A percentile compares a stretch with the other conserved stretches of the same genome.
Conservation (phyloP, 1,140 invertebrate species). For the Pseudachorutes palmiensis region DNA sequence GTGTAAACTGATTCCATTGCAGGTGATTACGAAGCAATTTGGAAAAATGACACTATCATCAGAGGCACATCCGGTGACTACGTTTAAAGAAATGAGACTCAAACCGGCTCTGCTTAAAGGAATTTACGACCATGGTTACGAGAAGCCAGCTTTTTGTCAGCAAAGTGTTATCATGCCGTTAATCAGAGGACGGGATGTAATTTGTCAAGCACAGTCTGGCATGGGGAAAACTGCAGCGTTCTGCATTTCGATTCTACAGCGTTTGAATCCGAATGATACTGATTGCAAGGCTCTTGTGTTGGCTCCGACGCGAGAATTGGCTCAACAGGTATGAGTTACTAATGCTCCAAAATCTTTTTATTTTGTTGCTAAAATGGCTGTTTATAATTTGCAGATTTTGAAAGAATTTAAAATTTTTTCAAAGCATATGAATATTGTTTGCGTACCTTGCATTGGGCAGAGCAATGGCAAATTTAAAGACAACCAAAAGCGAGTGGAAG, state of each 20-base stretch:
- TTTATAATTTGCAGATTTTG: neutral
- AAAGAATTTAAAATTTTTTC: neutral
- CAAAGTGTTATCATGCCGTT: no score
- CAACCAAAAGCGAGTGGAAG: neutral
- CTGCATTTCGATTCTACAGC: constrained; percentile 12
- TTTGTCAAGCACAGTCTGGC: constrained; percentile 27
- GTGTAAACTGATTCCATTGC: no score
- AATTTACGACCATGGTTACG: no score
- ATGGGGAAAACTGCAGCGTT: constrained; percentile 27
- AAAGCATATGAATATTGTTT: neutral
- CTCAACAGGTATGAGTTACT: constrained; percentile 82
- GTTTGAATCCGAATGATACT: neutral
- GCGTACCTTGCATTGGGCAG: constrained; percentile 1
- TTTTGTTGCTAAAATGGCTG: neutral
- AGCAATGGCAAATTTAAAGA: neutral
- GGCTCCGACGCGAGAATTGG: constrained; percentile 87
- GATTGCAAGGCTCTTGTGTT: constrained; percentile 60
- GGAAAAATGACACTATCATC: no score
- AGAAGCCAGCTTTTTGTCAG: no score
- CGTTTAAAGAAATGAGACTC: no score
- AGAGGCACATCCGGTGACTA: no score
- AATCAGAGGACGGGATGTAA: constrained; percentile 12
- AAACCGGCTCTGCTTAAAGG: no score
- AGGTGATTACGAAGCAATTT: no score
- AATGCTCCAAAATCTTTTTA: no score